These are phyloP conservation scores for Thymelicus lineola DNA, from an alignment of 2,888 invertebrate species.

Conservation along the genomic window DNA sequence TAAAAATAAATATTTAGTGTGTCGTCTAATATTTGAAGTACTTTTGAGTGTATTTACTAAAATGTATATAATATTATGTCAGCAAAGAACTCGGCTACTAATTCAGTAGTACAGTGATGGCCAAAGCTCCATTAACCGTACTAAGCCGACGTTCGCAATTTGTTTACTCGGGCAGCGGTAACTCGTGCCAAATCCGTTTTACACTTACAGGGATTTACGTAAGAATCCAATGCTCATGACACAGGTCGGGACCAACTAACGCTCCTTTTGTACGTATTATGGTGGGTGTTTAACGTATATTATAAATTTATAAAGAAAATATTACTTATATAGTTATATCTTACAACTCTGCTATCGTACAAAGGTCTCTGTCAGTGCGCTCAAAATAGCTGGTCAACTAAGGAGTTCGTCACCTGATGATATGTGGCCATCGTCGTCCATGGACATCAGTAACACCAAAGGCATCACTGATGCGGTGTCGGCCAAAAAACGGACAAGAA, in stretches of 20 bases:
- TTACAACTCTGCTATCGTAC: too few relatives aligned
- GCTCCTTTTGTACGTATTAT: background rate
- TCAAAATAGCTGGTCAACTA: too few relatives aligned
- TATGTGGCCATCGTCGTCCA: too few relatives aligned
- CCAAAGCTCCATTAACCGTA: slow-evolving; percentile 2
- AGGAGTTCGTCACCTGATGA: too few relatives aligned
- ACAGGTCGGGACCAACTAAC: background rate
- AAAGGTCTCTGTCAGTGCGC: too few relatives aligned
- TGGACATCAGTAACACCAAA: too few relatives aligned
- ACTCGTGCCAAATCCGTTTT: slow-evolving; percentile 8
- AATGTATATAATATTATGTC: background rate
- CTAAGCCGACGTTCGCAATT: background rate
- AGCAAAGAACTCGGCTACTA: background rate
- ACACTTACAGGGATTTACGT: slow-evolving; percentile 1
- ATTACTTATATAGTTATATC: too few relatives aligned
- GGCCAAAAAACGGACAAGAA: too few relatives aligned
- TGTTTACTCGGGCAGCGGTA: background rate
- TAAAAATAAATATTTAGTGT: too few relatives aligned
- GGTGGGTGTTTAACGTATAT: background rate
- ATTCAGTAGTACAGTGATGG: background rate
- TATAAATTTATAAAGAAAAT: too few relatives aligned
- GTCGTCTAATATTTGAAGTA: background rate
- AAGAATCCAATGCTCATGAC: background rate
- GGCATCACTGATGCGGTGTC: too few relatives aligned
- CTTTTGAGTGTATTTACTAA: background rate